A percentile compares a stretch with the other conserved stretches of the same genome.
Evolutionary conservation across 2,113 vertebrate genomes (phyloP).

Genomic region (Octodon degus): DNA sequence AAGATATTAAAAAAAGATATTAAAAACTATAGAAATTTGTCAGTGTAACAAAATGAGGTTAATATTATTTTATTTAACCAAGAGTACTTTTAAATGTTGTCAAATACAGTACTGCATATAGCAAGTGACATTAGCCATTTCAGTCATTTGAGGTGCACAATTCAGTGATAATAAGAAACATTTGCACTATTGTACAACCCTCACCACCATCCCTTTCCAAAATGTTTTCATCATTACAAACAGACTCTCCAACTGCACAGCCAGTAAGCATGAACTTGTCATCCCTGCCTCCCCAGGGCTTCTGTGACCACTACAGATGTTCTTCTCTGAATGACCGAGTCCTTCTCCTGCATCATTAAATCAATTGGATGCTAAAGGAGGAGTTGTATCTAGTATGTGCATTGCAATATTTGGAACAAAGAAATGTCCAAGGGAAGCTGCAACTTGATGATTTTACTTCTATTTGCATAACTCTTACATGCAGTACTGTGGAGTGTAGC

Average conservation of each 20-base stretch:
- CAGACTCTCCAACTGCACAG: not conserved
- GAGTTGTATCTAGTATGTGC: not conserved
- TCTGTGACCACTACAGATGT: not conserved
- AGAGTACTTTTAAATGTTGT: not conserved
- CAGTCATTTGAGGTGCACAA: not conserved
- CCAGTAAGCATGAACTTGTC: not conserved
- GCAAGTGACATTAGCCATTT: not conserved
- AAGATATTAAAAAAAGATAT: slow-evolving; percentile 1
- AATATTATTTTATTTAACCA: not conserved
- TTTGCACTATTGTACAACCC: not conserved
- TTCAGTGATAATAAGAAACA: not conserved
- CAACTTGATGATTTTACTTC: not conserved
- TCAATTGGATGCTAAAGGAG: not conserved
- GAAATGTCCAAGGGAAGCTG: not conserved
- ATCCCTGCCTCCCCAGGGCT: not conserved
- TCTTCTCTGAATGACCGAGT: not conserved
- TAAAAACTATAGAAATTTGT: not conserved
- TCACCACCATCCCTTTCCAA: not conserved
- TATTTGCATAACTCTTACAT: not conserved
- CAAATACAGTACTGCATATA: not conserved
- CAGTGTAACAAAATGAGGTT: not conserved
- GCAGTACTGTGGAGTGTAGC: not conserved
- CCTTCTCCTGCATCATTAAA: not conserved
- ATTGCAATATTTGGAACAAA: not conserved
- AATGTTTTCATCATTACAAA: not conserved